Evolutionary conservation across 2,888 invertebrate species (phyloP).

Genomic region (Yponomeuta evonymella): DNA sequence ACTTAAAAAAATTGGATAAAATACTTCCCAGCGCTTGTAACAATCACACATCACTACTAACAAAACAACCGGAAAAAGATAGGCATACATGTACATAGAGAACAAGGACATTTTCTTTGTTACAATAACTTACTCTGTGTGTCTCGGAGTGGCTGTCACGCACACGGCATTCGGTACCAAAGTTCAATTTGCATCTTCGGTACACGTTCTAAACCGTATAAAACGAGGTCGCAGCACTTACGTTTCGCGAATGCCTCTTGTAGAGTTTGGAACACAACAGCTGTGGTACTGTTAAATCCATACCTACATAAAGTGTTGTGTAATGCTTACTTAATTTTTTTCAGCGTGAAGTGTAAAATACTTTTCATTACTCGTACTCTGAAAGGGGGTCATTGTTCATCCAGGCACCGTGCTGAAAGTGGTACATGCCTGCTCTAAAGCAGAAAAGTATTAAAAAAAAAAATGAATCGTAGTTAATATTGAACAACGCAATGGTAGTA

Average conservation of each 20-base stretch:
- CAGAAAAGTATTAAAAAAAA: too few relatives aligned
- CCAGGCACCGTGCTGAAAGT: too few relatives aligned
- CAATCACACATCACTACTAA: neutral
- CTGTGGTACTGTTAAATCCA: neutral
- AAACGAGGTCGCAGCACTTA: neutral
- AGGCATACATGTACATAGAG: neutral
- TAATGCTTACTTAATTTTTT: neutral
- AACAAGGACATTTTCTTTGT: neutral
- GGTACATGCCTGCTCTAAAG: too few relatives aligned
- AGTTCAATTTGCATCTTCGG: constrained; percentile 1
- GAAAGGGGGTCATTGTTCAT: too few relatives aligned
- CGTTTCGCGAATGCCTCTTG: neutral
- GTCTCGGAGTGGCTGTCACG: neutral
- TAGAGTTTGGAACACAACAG: neutral
- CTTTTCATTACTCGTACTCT: too few relatives aligned
- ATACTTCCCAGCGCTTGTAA: too few relatives aligned
- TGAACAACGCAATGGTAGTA: too few relatives aligned
- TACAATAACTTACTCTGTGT: neutral
- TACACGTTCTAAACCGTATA: neutral
- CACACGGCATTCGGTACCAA: neutral
- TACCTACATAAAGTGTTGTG: neutral
- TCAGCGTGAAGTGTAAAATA: too few relatives aligned
- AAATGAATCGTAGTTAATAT: too few relatives aligned
- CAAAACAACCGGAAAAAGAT: neutral
- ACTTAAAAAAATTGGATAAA: too few relatives aligned